Conservation (phyloP, 2,113 vertebrate species). For the Spea multiplicata region DNA sequence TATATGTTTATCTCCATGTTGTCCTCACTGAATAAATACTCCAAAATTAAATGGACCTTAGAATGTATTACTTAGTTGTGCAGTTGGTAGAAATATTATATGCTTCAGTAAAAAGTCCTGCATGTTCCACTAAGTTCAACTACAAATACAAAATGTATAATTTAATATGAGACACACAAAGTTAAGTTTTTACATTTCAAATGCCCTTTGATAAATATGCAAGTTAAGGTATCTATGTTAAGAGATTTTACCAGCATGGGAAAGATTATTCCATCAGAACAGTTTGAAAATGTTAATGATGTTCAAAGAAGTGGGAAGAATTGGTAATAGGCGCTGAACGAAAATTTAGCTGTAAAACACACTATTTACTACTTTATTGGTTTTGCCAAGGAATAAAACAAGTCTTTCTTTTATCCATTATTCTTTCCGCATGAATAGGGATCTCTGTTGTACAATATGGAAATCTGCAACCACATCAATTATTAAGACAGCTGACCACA, state of each 20-base stretch:
- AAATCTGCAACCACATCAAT: background rate
- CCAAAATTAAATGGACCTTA: no score
- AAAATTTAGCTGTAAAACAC: background rate
- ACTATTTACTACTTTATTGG: constrained; percentile 1
- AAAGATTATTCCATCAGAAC: constrained; percentile 30
- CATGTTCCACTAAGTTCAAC: background rate
- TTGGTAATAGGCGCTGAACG: background rate
- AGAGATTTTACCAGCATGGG: constrained; percentile 29
- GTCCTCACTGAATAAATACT: no score
- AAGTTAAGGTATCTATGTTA: constrained; percentile 36
- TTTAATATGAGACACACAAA: constrained; percentile 11
- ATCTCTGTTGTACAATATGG: background rate
- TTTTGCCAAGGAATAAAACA: background rate
- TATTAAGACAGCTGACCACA: no score
- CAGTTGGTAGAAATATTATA: no score
- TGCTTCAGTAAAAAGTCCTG: no score
- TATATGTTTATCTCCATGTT: no score
- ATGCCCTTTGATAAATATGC: constrained; percentile 39
- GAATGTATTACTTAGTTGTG: no score
- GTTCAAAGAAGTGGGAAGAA: constrained; percentile 17
- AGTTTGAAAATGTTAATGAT: constrained; percentile 30
- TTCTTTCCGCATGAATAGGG: background rate
- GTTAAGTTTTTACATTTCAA: constrained; percentile 21
- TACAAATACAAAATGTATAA: constrained; percentile 15
- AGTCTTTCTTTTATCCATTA: background rate